These are phyloP conservation scores for Hipposideros larvatus DNA, from an alignment of 2,797 vertebrate genomes.

Conservation along the genomic window DNA sequence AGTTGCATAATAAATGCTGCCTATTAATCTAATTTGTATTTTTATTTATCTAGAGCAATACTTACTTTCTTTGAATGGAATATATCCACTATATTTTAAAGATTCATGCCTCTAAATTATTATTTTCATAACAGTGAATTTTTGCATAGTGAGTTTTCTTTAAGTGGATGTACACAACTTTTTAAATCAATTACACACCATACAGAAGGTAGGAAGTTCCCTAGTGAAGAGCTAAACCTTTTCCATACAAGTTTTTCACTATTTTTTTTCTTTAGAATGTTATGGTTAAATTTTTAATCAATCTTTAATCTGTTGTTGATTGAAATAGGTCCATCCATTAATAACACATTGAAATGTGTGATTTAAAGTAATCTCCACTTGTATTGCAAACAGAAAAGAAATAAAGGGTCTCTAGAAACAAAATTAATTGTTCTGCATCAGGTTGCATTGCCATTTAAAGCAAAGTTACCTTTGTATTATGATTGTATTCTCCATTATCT, in stretches of 20 bases:
- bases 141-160: slow-evolving; percentile 14
- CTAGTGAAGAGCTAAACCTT: slow-evolving; percentile 25
- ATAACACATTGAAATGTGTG: slow-evolving; percentile 23
- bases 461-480: slow-evolving; percentile 32
- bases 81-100: neutral
- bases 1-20: neutral
- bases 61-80: slow-evolving; percentile 34
- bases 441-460: slow-evolving; percentile 43
- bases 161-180: neutral
- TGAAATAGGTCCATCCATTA: slow-evolving; percentile 8
- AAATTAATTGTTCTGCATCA: slow-evolving; percentile 35
- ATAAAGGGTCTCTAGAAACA: slow-evolving; percentile 6
- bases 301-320: slow-evolving; percentile 5
- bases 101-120: neutral
- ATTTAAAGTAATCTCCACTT: slow-evolving; percentile 34
- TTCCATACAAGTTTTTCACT: neutral
- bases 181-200: neutral
- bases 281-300: slow-evolving; percentile 54
- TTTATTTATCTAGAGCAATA: slow-evolving; percentile 8
- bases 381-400: slow-evolving; percentile 35
- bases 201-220: neutral
- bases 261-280: neutral
- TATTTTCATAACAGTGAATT: neutral
- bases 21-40: neutral
- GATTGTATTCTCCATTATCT: neutral